These are phyloP conservation scores for Takifugu bimaculatus DNA, from an alignment of 2,113 vertebrate genomes.

Conservation along the genomic window DNA sequence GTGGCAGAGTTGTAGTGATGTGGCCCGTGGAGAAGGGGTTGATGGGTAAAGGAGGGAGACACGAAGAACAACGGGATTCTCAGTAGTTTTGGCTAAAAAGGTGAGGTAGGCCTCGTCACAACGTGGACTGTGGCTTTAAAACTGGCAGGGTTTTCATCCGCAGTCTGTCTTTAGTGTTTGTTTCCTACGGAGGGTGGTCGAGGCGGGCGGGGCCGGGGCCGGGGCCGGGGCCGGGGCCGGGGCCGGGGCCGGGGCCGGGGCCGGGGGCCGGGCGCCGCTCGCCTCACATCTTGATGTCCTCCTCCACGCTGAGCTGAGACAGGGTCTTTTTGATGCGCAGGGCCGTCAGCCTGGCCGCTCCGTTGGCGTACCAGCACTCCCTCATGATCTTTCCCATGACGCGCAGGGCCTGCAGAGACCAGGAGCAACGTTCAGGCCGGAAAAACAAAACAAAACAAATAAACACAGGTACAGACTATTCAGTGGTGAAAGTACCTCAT, in stretches of 20 bases:
- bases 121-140: slow-evolving; percentile 74
- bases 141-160: slow-evolving; percentile 73
- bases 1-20: slow-evolving; percentile 52
- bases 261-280: too few relatives aligned
- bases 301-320: slow-evolving; percentile 95
- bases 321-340: slow-evolving; percentile 98
- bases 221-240: neutral
- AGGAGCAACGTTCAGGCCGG: neutral
- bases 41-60: slow-evolving; percentile 6
- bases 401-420: slow-evolving; percentile 80
- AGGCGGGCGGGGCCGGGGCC: slow-evolving; percentile 8
- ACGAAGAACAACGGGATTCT: slow-evolving; percentile 43
- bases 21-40: slow-evolving; percentile 40
- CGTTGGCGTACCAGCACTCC: slow-evolving; percentile 97
- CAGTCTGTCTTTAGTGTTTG: slow-evolving; percentile 61
- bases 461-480: neutral
- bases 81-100: slow-evolving; percentile 82
- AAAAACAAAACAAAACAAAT: neutral
- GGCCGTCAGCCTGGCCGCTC: slow-evolving; percentile 89
- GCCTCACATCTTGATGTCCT: slow-evolving; percentile 91
- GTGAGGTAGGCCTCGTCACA: slow-evolving; percentile 79
- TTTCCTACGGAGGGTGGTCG: slow-evolving; percentile 53
- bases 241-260: neutral
- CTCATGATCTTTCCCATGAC: slow-evolving; percentile 99
- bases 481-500: slow-evolving; percentile 81